Base-by-base conservation (phyloP, 2,113 vertebrate species). In the Willisornis vidua region DNA sequence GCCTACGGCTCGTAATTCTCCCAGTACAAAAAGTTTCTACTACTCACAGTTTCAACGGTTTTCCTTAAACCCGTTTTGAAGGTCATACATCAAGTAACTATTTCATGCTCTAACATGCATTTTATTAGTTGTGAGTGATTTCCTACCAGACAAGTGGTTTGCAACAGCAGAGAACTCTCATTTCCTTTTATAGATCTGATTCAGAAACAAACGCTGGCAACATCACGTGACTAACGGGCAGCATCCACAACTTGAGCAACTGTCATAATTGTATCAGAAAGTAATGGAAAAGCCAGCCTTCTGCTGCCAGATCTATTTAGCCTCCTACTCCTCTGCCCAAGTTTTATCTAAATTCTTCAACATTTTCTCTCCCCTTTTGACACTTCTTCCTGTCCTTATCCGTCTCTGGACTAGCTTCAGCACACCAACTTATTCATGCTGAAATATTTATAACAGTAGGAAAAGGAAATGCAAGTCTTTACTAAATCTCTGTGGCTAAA, bases 151-250 rank as follows among this genome's bases (percentile, higher is more conserved):
- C 85, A 94, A 97, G 93, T 94, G 85, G 72, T 67, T 96, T 95
- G 83, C 88, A 92, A 93, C 68, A 88, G 90, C 79, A 10, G 10
- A 93, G 72, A 87, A 88, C 39, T 94, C 90, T 90, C 83, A 93
- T 94, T 97, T 96, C 96, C 92, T 95, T 93, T 93, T 88, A 92
- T 29, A 95, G 93, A 95, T 94, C 84, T 92, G 92, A 96, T 96
- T 95, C 48, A 61, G 94, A 96, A 96, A 92, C 91, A 96, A 96
- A 95, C 54, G 71, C 66, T 76, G 84, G 93, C 87, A 90, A 66
- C 43, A 78, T 12, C 93, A 94, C 9, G 92, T 85, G 93, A 91
- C 85, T 66, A 82, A 74, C 6, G 24, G 67, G 85, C 94, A 96
- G 62, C 59, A 94, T 66, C 85, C 58, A 76, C 85, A 91, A 80